Conservation (phyloP, 2,888 invertebrate genomes). For the Andricus curvator region DNA sequence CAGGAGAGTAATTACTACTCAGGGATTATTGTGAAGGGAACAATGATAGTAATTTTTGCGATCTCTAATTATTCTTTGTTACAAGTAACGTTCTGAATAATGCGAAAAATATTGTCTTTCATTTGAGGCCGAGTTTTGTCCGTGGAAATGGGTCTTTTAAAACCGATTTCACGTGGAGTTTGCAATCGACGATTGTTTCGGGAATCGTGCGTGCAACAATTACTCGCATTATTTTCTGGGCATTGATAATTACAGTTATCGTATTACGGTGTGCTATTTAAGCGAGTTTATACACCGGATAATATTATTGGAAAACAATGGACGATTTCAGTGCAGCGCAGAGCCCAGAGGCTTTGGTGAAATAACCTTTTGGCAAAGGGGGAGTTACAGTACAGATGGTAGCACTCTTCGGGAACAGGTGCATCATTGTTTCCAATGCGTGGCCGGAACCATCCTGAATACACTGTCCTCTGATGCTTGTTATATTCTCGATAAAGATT, state of each 20-base stretch:
- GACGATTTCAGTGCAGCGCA: background rate
- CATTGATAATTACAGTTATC: conserved; percentile 39
- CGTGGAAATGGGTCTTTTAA: conserved; percentile 25
- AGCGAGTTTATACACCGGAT: conserved; percentile 36
- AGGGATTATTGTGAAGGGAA: background rate
- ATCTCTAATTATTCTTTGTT: conserved; percentile 20
- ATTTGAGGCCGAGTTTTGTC: conserved; percentile 21
- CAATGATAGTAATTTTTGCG: background rate
- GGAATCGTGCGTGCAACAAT: conserved; percentile 34
- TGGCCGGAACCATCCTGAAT: conserved; percentile 47
- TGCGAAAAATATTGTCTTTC: conserved; percentile 20
- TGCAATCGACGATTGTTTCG: conserved; percentile 22
- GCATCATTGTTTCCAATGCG: conserved; percentile 55
- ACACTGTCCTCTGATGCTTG: conserved; percentile 42
- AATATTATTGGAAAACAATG: conserved; percentile 41
- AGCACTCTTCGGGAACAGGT: conserved; percentile 61
- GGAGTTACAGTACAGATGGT: conserved; percentile 53
- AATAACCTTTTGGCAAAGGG: conserved; percentile 42
- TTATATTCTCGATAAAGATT: background rate
- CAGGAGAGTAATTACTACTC: background rate
- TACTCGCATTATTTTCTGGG: conserved; percentile 36
- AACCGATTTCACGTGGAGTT: conserved; percentile 26
- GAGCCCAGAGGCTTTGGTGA: conserved; percentile 34
- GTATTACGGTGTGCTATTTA: conserved; percentile 32
- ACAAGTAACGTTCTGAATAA: background rate